Evolutionary conservation across 2,888 invertebrate species (phyloP), one percentile per base, ranked within the genome.

Genomic region (Eupithecia subfuscata): DNA sequence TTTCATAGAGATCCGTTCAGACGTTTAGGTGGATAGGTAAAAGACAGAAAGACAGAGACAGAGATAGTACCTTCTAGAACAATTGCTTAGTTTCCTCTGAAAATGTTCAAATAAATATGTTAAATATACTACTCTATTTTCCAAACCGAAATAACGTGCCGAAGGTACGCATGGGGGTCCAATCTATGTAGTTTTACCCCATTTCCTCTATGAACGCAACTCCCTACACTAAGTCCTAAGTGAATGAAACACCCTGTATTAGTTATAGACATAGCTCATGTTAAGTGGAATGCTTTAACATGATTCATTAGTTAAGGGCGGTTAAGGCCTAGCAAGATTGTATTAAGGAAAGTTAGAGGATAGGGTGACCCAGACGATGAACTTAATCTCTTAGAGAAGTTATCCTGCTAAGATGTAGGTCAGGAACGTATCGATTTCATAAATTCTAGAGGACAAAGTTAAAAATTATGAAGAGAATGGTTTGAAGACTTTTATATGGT

Each of bases 301-400:
- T 74, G 77, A 72, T 77, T 77, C 77, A 77, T 77, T 77, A 77
- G 77, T 74, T 72, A 74, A 71, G 71, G 77, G 77, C 6, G 76
- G 76, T 74, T 76, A 76, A 37, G 74, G 73, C 76, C 34, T 43
- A 69, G 70, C 65, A 48, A 70, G 69, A 76, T 76, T 74, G 71
- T 73, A 40, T 73, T 34, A 34, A 18, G 34, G 69, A 68, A 73
- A 70, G 65, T 74, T 74, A 34, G 34, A 64, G 2, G 64, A 64
- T 64, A 67, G 67, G 40, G 37, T 67, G 43, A 37, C 67, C 37
- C 67, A 67, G 22, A 37, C 16, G 14, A 64, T 9, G 34, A 64
- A 64, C 8, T 16, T 64, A 34, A 34, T 64, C 30, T 34, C 64
- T 30, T 34, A 64, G 30, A 63, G 22, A 60, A 60, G 25, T 60